Evolutionary conservation across 1,140 invertebrate genomes (phyloP), one percentile per base, ranked within the genome.

Genomic region (Melanaphis sacchari): DNA sequence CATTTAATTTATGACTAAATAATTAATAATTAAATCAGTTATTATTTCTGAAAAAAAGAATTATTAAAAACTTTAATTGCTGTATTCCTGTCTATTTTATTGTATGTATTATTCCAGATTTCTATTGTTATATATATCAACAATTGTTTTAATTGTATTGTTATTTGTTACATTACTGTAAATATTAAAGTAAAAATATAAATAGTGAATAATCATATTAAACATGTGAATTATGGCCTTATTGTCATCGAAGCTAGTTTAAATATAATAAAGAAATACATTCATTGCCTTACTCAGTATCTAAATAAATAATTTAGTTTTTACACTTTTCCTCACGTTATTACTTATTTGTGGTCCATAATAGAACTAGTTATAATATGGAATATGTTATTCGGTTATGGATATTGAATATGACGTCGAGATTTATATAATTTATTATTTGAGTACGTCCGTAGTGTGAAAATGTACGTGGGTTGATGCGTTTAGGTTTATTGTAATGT

Each of bases 381-480:
- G 18, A 21, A 38, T 22, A 40, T 40, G 24, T 43, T 85, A 41
- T 85, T 85, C 11, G 84, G 22, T 43, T 85, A 43, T 43, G 26
- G 26, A 40, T 90, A 90, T 59, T 24, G 38, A 59, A 90, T 90
- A 59, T 54, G 38, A 26, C 40, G 38, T 36, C 2, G 18, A 3
- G 87, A 43, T 90, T 54, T 90, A 15, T 90, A 59, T 40, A 41
- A 40, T 66, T n/a, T 90, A 59, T 90, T 21, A 41, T 66, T 59
- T 66, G 38, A 40, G 66, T 59, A 66, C 40, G 54, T 66, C 21
- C n/a, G 15, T 54, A 36, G 36, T 89, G 22, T 59, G 40, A 66
- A 90, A 11, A 66, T 90, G 18, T 41, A 66, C 89, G 89, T 90
- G 52, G 89, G 89, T 66, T n/a, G 38, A 66, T 40, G 52, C 41